Evolutionary conservation across 2,888 invertebrate species (phyloP), one percentile per base, ranked within the genome.

Genomic region (Deilephila elpenor): DNA sequence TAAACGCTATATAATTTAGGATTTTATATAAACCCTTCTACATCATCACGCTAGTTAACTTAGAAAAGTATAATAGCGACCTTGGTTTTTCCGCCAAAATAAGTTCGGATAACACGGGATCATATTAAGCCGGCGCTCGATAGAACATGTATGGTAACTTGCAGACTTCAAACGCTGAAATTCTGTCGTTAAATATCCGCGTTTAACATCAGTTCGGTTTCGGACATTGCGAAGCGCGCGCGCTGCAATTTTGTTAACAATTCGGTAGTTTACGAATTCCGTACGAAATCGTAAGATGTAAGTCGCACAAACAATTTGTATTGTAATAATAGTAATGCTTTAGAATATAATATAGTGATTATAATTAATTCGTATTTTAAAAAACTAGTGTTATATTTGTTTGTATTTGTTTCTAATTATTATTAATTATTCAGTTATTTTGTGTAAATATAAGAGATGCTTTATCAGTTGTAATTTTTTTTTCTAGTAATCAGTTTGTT

Each of bases 201-300:
- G 44, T 75, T 71, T 79, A 76, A 78, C 82, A 83, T 83, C 83
- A 86, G 86, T 86, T 75, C 78, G 80, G 77, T 76, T 80, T 78
- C 79, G 82, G 83, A 83, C 86, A 83, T 80, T 78, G 80, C 75
- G 76, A 75, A 77, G 76, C 82, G 83, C 83, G 84, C 83, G 84
- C 83, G 83, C 82, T 80, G 73, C 75, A 74, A 75, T 75, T 64
- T 44, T 14, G 53, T 64, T 20, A n/a, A 20, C 34, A 37, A 56
- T n/a, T 67, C 56, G 20, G n/a, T 73, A 19, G 56, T 44, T 25
- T 37, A 34, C 11, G 56, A 73, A 62, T 53, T 67, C 56, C 34
- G 5, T 37, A 37, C 20, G 59, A 3, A 29, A 64, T 5, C 14
- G 29, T 19, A 59, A 67, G 37, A 56, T 53, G 32, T 62, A 72